These are phyloP conservation scores for Chymomyza amoena DNA, from an alignment of 2,888 invertebrate species.

Conservation along the genomic window DNA sequence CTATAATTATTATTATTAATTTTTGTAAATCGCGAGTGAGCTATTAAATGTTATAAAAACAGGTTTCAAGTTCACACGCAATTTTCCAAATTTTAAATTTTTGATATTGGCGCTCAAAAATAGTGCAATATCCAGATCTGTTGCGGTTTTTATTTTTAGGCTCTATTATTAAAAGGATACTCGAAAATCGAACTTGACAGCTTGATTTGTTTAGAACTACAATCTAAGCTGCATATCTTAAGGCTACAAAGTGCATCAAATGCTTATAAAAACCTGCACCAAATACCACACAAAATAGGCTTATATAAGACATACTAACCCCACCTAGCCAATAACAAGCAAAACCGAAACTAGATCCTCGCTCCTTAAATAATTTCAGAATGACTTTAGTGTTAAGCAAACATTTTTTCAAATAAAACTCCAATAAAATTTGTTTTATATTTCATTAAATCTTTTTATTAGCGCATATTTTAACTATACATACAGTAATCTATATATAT, in stretches of 20 bases:
- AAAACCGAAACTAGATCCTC: background rate
- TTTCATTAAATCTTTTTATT: background rate
- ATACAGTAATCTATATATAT: constrained; percentile 43
- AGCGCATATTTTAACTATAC: constrained; percentile 40
- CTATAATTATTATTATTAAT: background rate
- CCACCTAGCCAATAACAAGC: background rate
- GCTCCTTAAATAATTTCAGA: background rate
- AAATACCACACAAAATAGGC: background rate
- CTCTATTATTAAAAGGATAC: background rate
- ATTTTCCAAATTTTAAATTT: background rate
- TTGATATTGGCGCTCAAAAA: background rate
- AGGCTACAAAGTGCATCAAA: background rate
- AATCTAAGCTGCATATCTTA: background rate
- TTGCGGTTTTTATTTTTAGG: background rate
- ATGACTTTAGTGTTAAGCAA: background rate
- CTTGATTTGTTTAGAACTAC: background rate
- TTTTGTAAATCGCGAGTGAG: background rate
- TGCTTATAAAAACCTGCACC: background rate
- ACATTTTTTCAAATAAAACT: constrained; percentile 5
- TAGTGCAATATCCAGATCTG: background rate
- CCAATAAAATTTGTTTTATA: constrained; percentile 14
- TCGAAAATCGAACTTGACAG: background rate
- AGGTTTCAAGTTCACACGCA: background rate
- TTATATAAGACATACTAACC: background rate
- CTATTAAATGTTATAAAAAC: background rate